Conservation (phyloP, 2,888 invertebrate species). For the Drosophila kuntzei region DNA sequence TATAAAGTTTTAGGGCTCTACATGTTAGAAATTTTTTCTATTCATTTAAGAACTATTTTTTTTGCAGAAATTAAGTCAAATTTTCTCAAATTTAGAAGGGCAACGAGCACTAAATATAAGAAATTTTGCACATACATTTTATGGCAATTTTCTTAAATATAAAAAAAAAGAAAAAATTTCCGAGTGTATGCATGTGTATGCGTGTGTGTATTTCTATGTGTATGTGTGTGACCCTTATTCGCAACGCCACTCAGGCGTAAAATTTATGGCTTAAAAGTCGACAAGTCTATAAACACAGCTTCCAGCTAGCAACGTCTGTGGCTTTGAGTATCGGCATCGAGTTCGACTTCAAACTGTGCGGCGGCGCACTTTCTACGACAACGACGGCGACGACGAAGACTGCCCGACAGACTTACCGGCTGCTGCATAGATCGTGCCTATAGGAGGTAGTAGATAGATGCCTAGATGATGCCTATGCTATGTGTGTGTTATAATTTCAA, state of each 20-base stretch:
- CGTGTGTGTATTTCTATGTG: constrained; percentile 31
- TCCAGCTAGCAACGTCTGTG: constrained; percentile 64
- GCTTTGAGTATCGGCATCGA: constrained; percentile 52
- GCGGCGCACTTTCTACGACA: constrained; percentile 74
- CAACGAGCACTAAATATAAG: background rate
- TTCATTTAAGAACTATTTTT: no score
- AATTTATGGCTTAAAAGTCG: constrained; percentile 81
- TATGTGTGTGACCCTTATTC: constrained; percentile 75
- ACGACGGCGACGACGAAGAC: constrained; percentile 28
- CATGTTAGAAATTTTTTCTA: no score
- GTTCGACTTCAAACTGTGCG: constrained; percentile 51
- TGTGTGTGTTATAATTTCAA: constrained; percentile 79
- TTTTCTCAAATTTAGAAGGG: background rate
- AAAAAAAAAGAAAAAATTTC: background rate
- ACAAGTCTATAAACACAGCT: constrained; percentile 81
- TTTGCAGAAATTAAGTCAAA: no score
- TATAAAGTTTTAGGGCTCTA: no score
- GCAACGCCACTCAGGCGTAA: constrained; percentile 81
- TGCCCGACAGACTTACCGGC: background rate
- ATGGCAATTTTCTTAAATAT: background rate
- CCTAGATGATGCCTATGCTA: constrained; percentile 33
- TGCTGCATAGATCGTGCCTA: constrained; percentile 50
- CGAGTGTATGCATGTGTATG: constrained; percentile 33
- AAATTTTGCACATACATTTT: background rate
- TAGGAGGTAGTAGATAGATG: constrained; percentile 14